Evolutionary conservation across 1,140 invertebrate species (phyloP), one percentile per base, ranked within the genome.

Genomic region (Armadillidium nasatum): DNA sequence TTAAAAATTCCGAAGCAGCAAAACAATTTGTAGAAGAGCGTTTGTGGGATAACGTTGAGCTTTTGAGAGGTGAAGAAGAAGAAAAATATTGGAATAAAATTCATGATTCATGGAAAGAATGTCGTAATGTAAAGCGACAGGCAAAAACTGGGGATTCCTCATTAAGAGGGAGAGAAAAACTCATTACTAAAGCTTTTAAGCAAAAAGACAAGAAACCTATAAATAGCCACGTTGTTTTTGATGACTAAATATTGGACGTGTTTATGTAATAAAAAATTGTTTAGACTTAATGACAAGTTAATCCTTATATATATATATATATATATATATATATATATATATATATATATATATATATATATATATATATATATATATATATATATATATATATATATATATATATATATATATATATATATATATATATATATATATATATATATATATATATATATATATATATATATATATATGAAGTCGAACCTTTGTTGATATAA

Each of bases 71-170:
- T 0, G 33, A 43, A 15, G 74, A 76, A 60, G 77, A 78, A 13
- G 44, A 78, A 44, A 67, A 76, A 60, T 78, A 78, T n/a, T 78
- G 77, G 77, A 10, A 70, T 7, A 72, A 74, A 60, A 73, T 75
- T 21, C 45, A 19, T 22, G 10, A 11, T 15, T 78, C 71, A 15
- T 78, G 77, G 77, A 50, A 44, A 2, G n/a, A 76, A 19, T 33
- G 50, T 19, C 67, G 77, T 33, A 22, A 21, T 7, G 68, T 45
- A n/a, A 78, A 76, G 44, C 72, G 23, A 21, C 46, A 70, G 11
- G 43, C 67, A 66, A 76, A 15, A 50, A 23, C 21, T 7, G 69
- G 50, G 11, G 45, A 11, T 13, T 45, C n/a, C 0, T 44, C 43
- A 9, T 15, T 70, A 19, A 73, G 77, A 23, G 77, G 77, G 7